Base-by-base conservation (phyloP, 2,797 vertebrate species). In the Xiphorhynchus erythropygius region DNA sequence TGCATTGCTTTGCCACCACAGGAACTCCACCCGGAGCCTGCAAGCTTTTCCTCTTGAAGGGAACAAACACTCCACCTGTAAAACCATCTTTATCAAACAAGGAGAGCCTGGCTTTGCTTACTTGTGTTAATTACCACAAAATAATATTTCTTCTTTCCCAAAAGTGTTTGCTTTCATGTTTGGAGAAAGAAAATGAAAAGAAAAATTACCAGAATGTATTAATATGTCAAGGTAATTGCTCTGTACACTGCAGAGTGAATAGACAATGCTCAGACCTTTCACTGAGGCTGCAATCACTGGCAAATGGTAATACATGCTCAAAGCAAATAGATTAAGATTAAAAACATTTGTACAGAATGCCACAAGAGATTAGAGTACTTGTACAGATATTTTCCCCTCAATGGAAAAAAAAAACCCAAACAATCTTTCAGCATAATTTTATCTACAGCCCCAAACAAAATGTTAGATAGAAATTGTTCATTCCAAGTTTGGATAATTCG, bases 71-170 rank as follows among this genome's bases (percentile, higher is more conserved):
- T 42, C 76, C 33, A 52, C 74, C 67, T 84, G 18, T 16, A 84
- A 93, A 95, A 22, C 32, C 47, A 63, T 46, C 35, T 18, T 82
- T 84, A 75, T 75, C 86, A 78, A 76, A 77, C 50, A 73, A 64
- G 53, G 53, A 78, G 49, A 89, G 84, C 35, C 76, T 57, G 32
- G 37, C 30, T 85, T 56, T 39, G 35, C 79, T 92, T 79, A n/a
- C 71, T 90, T 70, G 78, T 71, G 77, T 94, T 96, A 90, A 95
- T 95, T 94, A 90, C 84, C 53, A 84, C 53, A 87, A 95, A 95
- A 41, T 46, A 67, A 41, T 50, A n/a, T 19, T 63, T 55, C 42
- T 46, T 81, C 70, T 42, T 63, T 88, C 56, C 84, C 33, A 15
- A 21, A 93, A 91, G 62, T 10, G 33, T 74, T 86, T 79, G 41